Conservation (phyloP, 2,113 vertebrate species). For the Xyrauchen texanus region DNA sequence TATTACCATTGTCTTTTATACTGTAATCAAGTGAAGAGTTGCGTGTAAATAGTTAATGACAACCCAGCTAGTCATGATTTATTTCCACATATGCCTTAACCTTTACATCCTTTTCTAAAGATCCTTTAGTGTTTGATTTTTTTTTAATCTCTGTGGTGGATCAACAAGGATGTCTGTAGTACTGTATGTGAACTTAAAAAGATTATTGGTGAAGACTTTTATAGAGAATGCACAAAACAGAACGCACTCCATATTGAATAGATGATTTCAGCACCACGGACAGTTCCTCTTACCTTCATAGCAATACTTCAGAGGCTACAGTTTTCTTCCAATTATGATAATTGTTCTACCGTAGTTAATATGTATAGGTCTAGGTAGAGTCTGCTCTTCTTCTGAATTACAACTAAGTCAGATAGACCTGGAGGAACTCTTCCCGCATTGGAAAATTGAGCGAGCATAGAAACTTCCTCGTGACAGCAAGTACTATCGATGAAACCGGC, state of each 20-base stretch:
- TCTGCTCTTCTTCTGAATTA: too few species aligned
- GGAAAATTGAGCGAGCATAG: too few species aligned
- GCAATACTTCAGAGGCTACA: too few species aligned
- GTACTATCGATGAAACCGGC: constrained; percentile 20
- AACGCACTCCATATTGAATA: background rate
- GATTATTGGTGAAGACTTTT: background rate
- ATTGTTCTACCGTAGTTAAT: too few species aligned
- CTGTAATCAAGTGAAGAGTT: background rate
- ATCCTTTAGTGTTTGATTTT: too few species aligned
- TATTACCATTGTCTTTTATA: background rate
- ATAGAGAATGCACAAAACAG: background rate
- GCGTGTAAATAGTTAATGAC: background rate
- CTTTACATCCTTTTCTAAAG: too few species aligned
- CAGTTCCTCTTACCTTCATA: background rate
- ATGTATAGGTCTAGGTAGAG: background rate
- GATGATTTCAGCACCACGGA: constrained; percentile 54
- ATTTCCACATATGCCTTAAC: too few species aligned
- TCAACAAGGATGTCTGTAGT: too few species aligned
- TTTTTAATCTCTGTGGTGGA: too few species aligned
- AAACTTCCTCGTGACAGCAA: constrained; percentile 2
- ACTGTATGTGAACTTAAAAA: background rate
- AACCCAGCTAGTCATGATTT: background rate
- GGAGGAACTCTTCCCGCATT: too few species aligned
- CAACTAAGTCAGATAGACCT: too few species aligned
- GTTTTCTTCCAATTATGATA: too few species aligned